Evolutionary conservation across 2,888 invertebrate genomes (phyloP), one percentile per base, ranked within the genome.

Genomic region (Acronicta psi): DNA sequence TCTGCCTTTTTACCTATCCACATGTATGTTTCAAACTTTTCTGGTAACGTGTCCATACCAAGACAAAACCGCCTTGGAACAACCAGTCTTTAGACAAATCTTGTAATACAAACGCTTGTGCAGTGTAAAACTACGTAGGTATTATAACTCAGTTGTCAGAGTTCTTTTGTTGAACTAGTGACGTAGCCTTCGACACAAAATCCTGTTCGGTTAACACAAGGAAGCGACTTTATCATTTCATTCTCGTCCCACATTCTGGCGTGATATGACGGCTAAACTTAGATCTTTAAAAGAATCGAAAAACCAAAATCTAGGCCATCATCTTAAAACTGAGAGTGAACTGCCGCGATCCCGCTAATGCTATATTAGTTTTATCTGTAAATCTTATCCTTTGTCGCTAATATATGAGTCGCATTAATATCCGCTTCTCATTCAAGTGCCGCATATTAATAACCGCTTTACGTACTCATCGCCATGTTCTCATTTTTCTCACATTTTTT

Each of bases 251-350:
- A 75, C 57, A 75, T 75, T 50, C 62, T 46, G 38, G 37, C 56
- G 31, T 57, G 61, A 69, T 72, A 65, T 68, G 61, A 63, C 57
- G 59, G 68, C 73, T 73, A 81, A 69, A 77, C 71, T 71, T 76
- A 73, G 71, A 59, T 61, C 65, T 75, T 60, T 60, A 58, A 63
- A 75, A 77, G 71, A 81, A 79, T 70, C 63, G 67, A 68, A 69
- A 71, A 73, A 50, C 64, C 29, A 53, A 63, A 68, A 81, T 73
- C 70, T 75, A 68, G 79, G 79, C 49, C 82, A 72, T 75, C 74
- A 62, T 75, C 70, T 69, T 77, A 80, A 79, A 81, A 80, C 65
- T 54, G 60, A 71, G 75, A 73, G 69, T 65, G 56, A 67, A 42
- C 52, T 45, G 51, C 38, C 50, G 54, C 70, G 65, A 61, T 66